A percentile compares a stretch with the other conserved stretches of the same genome.
phyloP scores from a whole-genome alignment of 2,797 vertebrate species.

The Triplophysa bombifrons region DNA sequence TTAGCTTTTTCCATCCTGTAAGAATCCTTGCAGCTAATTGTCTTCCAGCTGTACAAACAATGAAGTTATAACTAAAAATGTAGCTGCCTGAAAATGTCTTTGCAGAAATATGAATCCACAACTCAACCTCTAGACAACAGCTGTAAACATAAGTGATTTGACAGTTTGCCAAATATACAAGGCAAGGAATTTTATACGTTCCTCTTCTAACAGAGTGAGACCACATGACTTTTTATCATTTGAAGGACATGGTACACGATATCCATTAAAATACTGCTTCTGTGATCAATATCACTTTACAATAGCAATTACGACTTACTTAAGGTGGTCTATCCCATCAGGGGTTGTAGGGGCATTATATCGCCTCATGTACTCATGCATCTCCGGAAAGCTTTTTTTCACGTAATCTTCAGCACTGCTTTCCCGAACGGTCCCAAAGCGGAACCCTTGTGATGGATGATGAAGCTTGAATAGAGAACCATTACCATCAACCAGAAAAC shows the following conservation, averaged over 20 bases:
- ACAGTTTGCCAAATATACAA: not conserved
- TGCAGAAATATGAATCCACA: not conserved
- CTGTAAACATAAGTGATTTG: not conserved
- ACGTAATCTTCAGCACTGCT: constrained; percentile 97
- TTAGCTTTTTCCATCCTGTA: not conserved
- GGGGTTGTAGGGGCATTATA: constrained; percentile 94
- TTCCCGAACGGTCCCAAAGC: constrained; percentile 94
- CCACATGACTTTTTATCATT: not conserved
- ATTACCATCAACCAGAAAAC: constrained; percentile 28
- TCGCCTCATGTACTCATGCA: constrained; percentile 98
- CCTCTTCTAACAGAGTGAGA: not conserved
- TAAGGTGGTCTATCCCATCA: constrained; percentile 88
- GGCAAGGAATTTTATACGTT: not conserved
- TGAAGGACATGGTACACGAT: constrained; percentile 28
- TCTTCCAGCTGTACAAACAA: not conserved
- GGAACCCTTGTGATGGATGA: constrained; percentile 97
- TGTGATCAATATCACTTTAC: constrained; percentile 24
- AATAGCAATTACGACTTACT: constrained; percentile 78
- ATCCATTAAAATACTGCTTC: constrained; percentile 16
- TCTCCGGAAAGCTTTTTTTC: constrained; percentile 97
- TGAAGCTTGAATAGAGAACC: constrained; percentile 82
- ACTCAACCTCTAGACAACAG: not conserved
- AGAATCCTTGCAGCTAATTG: not conserved
- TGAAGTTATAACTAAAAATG: not conserved
- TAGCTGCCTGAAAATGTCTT: not conserved